These are phyloP conservation scores for Sisyra nigra DNA, from an alignment of 2,888 invertebrate genomes.

Conservation along the genomic window DNA sequence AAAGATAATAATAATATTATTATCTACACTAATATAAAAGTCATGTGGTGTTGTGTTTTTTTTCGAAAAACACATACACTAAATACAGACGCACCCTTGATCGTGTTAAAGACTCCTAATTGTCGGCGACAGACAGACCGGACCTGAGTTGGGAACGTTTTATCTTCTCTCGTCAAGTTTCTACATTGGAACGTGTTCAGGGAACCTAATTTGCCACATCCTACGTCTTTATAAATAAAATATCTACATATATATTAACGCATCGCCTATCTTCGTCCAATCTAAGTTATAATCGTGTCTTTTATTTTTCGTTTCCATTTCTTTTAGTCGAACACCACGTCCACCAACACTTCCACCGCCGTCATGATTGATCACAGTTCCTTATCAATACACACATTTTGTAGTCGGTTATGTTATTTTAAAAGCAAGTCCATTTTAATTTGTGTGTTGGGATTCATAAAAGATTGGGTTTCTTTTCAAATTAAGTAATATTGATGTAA, in stretches of 20 bases:
- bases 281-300: background rate
- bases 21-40: no score
- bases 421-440: constrained; percentile 10
- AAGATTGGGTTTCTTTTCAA: no score
- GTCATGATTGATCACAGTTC: constrained; percentile 20
- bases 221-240: constrained; percentile 12
- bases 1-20: no score
- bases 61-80: background rate
- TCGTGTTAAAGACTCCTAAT: constrained; percentile 21
- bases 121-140: constrained; percentile 17
- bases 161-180: no score
- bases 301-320: background rate
- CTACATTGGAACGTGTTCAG: constrained; percentile 17
- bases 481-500: no score
- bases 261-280: background rate
- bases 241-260: background rate
- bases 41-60: no score
- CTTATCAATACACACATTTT: constrained; percentile 22
- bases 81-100: constrained; percentile 7
- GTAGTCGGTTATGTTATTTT: constrained; percentile 20
- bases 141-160: no score
- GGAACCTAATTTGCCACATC: constrained; percentile 19
- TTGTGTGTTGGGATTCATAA: no score
- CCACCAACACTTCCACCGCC: no score
- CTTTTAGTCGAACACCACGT: constrained; percentile 4